These are phyloP conservation scores for Ciconia boyciana DNA, from an alignment of 2,113 vertebrate species.

Conservation along the genomic window DNA sequence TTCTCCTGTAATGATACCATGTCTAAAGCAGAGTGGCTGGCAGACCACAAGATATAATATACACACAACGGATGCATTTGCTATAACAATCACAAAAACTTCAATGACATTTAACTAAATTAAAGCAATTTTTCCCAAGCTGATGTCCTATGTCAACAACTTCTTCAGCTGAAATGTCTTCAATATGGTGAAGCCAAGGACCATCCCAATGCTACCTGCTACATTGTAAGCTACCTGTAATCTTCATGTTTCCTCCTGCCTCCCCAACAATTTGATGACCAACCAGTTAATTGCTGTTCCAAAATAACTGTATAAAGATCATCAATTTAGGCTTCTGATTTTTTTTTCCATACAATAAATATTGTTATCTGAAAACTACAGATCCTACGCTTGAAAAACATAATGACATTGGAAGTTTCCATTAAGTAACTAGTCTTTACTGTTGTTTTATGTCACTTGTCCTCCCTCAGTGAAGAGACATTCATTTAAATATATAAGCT, in stretches of 20 bases:
- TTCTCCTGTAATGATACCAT: conserved; percentile 33
- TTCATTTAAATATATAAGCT: background rate
- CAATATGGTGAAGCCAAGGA: background rate
- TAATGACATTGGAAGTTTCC: background rate
- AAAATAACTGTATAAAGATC: background rate
- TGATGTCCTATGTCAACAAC: background rate
- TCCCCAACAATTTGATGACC: background rate
- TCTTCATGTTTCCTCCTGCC: background rate
- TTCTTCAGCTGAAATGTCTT: background rate
- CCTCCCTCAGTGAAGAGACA: background rate
- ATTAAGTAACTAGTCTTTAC: background rate
- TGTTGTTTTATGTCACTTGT: background rate
- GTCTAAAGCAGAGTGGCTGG: conserved; percentile 9
- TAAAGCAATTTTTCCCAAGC: background rate
- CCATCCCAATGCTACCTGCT: background rate
- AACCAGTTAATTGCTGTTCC: background rate
- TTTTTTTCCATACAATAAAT: background rate
- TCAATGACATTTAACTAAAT: background rate
- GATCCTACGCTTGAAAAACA: background rate
- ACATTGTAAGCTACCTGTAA: background rate
- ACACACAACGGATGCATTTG: background rate
- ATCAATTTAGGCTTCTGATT: background rate
- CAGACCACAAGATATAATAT: background rate
- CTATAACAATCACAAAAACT: background rate
- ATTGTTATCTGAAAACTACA: background rate